These are phyloP conservation scores for Sinella curviseta DNA, from an alignment of 1,140 invertebrate genomes.

Conservation along the genomic window DNA sequence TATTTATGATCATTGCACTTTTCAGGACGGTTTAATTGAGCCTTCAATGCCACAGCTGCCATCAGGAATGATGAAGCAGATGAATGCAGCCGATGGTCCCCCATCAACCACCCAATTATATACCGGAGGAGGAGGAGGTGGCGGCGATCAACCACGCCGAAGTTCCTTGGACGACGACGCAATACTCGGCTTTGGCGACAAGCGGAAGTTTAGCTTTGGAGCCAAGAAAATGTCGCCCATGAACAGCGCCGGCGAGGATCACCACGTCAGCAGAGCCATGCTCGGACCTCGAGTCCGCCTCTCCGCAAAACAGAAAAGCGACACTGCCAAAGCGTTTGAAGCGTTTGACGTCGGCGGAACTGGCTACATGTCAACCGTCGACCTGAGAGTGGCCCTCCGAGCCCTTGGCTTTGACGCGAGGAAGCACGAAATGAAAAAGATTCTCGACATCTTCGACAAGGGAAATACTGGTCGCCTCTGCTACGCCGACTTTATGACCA, in stretches of 20 bases:
- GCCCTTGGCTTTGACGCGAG: slow-evolving; percentile 64
- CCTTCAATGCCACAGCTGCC: background rate
- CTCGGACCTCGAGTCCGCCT: slow-evolving; percentile 58
- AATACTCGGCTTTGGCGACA: background rate
- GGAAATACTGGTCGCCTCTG: slow-evolving; percentile 79
- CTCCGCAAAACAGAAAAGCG: slow-evolving; percentile 82
- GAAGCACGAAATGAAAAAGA: slow-evolving; percentile 75
- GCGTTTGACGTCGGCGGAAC: slow-evolving; percentile 86
- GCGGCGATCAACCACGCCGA: too few relatives aligned
- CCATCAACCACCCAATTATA: too few relatives aligned
- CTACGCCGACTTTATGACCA: slow-evolving; percentile 82
- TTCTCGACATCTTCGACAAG: slow-evolving; percentile 87
- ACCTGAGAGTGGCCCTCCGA: slow-evolving; percentile 64
- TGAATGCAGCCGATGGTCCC: too few relatives aligned
- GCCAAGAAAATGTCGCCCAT: too few relatives aligned
- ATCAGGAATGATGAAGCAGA: background rate
- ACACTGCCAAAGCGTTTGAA: slow-evolving; percentile 95
- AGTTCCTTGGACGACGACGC: background rate
- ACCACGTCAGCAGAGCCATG: background rate
- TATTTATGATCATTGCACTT: too few relatives aligned
- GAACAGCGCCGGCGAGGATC: too few relatives aligned
- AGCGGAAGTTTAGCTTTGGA: background rate
- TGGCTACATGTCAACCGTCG: slow-evolving; percentile 85
- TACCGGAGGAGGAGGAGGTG: too few relatives aligned
- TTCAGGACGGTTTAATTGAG: background rate